Percentiles rank a stretch among this genome's conserved stretches.
These are phyloP conservation scores for Coluber constrictor DNA, from an alignment of 2,797 vertebrate species.

Conservation along the genomic window DNA sequence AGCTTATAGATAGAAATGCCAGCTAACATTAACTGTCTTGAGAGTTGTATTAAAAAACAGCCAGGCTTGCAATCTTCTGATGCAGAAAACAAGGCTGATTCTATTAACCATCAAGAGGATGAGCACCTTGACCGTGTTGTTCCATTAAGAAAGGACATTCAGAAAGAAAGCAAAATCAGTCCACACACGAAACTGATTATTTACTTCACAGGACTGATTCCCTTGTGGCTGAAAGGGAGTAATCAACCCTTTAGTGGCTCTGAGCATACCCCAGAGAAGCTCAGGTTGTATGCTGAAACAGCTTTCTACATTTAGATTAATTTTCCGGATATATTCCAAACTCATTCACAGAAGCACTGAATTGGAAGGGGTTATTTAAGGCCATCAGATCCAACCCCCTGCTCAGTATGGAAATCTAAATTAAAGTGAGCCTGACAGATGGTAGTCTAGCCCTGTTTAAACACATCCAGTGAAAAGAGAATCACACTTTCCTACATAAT, in stretches of 20 bases:
- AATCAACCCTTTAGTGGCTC: neutral
- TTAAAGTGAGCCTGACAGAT: neutral
- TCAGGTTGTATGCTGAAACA: neutral
- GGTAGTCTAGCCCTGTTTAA: neutral
- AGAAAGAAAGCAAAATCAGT: neutral
- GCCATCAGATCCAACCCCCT: neutral
- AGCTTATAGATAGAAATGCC: neutral
- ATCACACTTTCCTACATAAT: neutral
- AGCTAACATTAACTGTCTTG: neutral
- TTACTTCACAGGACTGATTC: neutral
- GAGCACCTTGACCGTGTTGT: neutral
- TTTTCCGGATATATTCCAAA: neutral
- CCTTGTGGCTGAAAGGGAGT: neutral
- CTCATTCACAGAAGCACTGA: neutral
- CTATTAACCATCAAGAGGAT: neutral
- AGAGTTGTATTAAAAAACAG: neutral
- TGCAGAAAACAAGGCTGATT: neutral
- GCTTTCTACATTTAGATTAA: neutral
- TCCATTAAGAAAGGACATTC: neutral
- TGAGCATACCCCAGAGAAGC: neutral
- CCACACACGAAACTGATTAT: neutral
- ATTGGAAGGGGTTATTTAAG: neutral
- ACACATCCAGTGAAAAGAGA: neutral
- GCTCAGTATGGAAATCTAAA: neutral
- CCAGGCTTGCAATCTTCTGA: neutral